These are phyloP conservation scores for Alethe diademata DNA, from an alignment of 2,113 vertebrate genomes.

Conservation along the genomic window DNA sequence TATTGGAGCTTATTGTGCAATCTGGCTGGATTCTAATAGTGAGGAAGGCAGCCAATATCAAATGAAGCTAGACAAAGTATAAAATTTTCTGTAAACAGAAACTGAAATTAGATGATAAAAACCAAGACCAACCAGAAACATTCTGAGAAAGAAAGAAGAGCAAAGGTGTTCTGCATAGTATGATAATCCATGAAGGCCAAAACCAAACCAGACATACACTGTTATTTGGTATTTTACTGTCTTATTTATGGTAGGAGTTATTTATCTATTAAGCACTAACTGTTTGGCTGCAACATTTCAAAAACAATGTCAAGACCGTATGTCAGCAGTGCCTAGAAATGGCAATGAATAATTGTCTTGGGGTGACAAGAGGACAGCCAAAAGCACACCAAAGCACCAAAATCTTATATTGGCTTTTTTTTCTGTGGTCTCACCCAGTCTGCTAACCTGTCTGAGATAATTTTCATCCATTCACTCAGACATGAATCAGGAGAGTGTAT, in stretches of 20 bases:
- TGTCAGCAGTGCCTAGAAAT: neutral
- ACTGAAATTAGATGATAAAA: neutral
- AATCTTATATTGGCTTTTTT: neutral
- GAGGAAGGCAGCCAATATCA: neutral
- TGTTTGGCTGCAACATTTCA: neutral
- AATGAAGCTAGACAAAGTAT: neutral
- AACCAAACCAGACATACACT: neutral
- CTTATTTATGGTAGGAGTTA: neutral
- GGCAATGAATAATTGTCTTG: neutral
- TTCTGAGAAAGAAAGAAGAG: neutral
- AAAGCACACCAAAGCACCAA: neutral
- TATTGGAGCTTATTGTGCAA: neutral
- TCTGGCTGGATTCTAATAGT: neutral
- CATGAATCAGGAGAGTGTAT: fast-evolving
- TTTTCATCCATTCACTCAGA: neutral
- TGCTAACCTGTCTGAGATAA: neutral
- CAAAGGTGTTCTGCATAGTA: neutral
- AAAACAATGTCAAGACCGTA: neutral
- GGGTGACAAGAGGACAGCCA: neutral
- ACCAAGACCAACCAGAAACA: neutral
- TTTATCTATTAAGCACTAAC: neutral
- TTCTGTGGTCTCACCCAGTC: neutral
- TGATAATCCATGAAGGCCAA: neutral
- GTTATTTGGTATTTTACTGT: neutral
- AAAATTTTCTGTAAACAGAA: neutral